These are phyloP conservation scores for Leucophora obtusa DNA, from an alignment of 2,888 invertebrate species.

Conservation along the genomic window DNA sequence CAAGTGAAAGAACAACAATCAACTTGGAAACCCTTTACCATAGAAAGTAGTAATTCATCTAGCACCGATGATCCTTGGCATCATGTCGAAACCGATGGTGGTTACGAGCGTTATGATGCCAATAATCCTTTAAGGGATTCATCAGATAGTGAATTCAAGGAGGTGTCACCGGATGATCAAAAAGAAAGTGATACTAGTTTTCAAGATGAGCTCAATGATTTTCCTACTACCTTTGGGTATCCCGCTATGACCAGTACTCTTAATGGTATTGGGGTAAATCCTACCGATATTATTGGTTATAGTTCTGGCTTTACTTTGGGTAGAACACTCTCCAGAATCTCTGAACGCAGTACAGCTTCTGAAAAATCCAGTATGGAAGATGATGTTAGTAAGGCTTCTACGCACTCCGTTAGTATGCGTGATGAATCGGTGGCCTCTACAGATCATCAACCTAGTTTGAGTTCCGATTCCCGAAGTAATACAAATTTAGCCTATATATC, in stretches of 20 bases:
- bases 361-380: constrained; percentile 92
- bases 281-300: constrained; percentile 85
- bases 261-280: constrained; percentile 80
- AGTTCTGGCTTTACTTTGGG: constrained; percentile 86
- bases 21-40: constrained; percentile 90
- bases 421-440: constrained; percentile 91
- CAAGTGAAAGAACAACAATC: constrained; percentile 85
- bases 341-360: constrained; percentile 92
- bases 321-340: constrained; percentile 90
- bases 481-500: constrained; percentile 87
- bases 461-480: constrained; percentile 89
- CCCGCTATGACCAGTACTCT: constrained; percentile 81
- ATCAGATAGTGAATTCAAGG: constrained; percentile 78
- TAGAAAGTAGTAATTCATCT: constrained; percentile 91
- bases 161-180: constrained; percentile 80
- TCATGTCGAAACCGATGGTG: constrained; percentile 85
- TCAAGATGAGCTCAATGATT: constrained; percentile 87
- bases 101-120: constrained; percentile 81
- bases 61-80: constrained; percentile 91
- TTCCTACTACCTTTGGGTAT: constrained; percentile 87
- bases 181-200: constrained; percentile 83
- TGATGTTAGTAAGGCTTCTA: constrained; percentile 91
- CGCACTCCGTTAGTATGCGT: constrained; percentile 89
- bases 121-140: constrained; percentile 75
- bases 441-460: constrained; percentile 90